Evolutionary conservation across 2,888 invertebrate genomes (phyloP).

Genomic region (Caenorhabditis uteleia): DNA sequence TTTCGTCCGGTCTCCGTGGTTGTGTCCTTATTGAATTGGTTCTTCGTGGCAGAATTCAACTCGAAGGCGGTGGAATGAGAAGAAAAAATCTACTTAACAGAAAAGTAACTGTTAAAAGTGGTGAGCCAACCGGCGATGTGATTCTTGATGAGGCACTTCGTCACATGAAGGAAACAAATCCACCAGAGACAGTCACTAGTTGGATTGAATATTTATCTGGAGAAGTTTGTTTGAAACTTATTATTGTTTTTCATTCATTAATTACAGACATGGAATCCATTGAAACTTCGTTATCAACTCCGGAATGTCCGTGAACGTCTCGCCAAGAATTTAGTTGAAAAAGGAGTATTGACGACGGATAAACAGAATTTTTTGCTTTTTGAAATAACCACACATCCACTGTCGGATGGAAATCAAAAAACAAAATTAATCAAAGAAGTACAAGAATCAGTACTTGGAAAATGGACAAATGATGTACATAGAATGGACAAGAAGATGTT

Average conservation of each 20-base stretch:
- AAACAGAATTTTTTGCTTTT: slow-evolving; percentile 89
- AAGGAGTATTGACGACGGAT: slow-evolving; percentile 72
- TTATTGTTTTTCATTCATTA: background rate
- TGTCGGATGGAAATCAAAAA: slow-evolving; percentile 93
- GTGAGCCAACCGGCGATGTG: slow-evolving; percentile 95
- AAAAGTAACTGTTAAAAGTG: slow-evolving; percentile 82
- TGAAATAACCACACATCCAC: slow-evolving; percentile 99
- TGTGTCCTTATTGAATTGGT: slow-evolving; percentile 97
- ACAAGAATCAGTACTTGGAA: slow-evolving; percentile 92
- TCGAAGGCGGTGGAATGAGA: slow-evolving; percentile 92
- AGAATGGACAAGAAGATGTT: slow-evolving; percentile 94
- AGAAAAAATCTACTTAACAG: slow-evolving; percentile 87
- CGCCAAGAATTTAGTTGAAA: slow-evolving; percentile 98
- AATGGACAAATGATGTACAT: slow-evolving; percentile 95
- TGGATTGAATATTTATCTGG: slow-evolving; percentile 99
- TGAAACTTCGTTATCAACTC: slow-evolving; percentile 95
- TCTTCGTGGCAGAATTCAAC: slow-evolving; percentile 88
- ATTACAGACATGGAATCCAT: slow-evolving; percentile 89
- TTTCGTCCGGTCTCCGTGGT: slow-evolving; percentile 96
- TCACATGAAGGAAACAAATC: slow-evolving; percentile 96
- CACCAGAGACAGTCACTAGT: slow-evolving; percentile 93
- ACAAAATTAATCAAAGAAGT: slow-evolving; percentile 90
- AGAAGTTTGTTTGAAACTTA: slow-evolving; percentile 71
- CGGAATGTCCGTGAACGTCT: slow-evolving; percentile 97
- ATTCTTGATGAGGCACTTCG: slow-evolving; percentile 86